Evolutionary conservation across 2,113 vertebrate genomes (phyloP).

Genomic region (Pelobates fuscus): DNA sequence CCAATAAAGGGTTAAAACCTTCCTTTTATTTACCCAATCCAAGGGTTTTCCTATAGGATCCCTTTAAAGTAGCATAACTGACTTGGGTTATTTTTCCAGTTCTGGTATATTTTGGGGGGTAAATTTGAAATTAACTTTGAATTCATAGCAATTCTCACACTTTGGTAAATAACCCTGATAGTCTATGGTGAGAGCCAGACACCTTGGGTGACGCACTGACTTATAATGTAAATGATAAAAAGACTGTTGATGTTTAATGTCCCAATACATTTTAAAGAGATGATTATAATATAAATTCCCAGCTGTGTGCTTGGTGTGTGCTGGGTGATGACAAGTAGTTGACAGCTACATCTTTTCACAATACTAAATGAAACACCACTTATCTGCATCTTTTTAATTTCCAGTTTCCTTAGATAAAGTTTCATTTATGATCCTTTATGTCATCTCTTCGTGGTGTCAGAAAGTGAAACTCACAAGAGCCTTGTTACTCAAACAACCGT

Average conservation of each 20-base stretch:
- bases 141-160: no score
- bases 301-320: neutral
- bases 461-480: neutral
- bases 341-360: conserved; percentile 36
- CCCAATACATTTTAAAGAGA: conserved; percentile 33
- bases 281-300: conserved; percentile 27
- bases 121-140: no score
- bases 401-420: conserved; percentile 34
- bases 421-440: conserved; percentile 27
- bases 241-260: neutral
- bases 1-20: no score
- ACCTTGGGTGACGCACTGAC: conserved; percentile 31
- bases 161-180: no score
- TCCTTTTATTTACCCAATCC: no score
- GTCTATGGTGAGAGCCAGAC: conserved; percentile 43
- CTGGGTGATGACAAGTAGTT: conserved; percentile 41
- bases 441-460: conserved; percentile 16
- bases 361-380: conserved; percentile 38
- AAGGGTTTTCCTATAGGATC: no score
- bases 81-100: no score
- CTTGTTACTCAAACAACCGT: conserved; percentile 4
- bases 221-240: conserved; percentile 38
- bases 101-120: no score
- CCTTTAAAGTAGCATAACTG: no score
- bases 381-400: conserved; percentile 45